These are phyloP conservation scores for Steinernema hermaphroditum DNA, from an alignment of 2,888 invertebrate species.

Conservation along the genomic window DNA sequence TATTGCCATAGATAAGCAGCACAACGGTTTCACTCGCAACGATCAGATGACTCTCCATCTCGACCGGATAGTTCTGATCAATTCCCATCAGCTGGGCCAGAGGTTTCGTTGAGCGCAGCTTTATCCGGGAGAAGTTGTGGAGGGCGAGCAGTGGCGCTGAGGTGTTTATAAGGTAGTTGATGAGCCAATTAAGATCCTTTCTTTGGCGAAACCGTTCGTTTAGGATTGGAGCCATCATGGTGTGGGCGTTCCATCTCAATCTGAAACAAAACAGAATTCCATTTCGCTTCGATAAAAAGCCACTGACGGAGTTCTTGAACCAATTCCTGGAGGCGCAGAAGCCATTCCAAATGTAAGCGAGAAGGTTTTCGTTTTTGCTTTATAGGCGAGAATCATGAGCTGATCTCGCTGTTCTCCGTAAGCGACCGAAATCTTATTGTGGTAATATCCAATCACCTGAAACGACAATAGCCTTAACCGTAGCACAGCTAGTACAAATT, in stretches of 20 bases:
- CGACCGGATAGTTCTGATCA: constrained; percentile 39
- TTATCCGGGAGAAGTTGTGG: constrained; percentile 46
- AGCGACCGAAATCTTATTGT: constrained; percentile 83
- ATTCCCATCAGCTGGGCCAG: constrained; percentile 35
- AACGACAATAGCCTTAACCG: constrained; percentile 21
- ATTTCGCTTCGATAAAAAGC: not conserved
- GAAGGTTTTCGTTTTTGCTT: constrained; percentile 32
- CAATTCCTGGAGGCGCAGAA: not conserved
- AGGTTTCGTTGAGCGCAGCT: constrained; percentile 36
- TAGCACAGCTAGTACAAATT: constrained; percentile 10
- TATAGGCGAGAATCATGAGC: constrained; percentile 55
- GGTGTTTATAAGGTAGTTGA: constrained; percentile 44
- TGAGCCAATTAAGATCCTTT: constrained; percentile 51
- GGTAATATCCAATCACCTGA: constrained; percentile 84
- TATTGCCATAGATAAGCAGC: constrained; percentile 49
- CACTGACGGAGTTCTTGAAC: not conserved
- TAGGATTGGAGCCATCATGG: constrained; percentile 45
- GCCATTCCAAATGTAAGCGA: constrained; percentile 15
- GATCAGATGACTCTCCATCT: constrained; percentile 43
- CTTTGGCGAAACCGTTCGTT: constrained; percentile 45
- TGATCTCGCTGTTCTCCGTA: constrained; percentile 74
- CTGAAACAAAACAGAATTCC: constrained; percentile 22
- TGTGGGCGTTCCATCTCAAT: constrained; percentile 58
- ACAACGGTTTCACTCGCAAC: constrained; percentile 46
- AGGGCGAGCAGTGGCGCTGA: constrained; percentile 45